These are phyloP conservation scores for Aphrocallistes beatrix DNA, from an alignment of 37 sponge, comb jelly and placozoan species.

Conservation along the genomic window DNA sequence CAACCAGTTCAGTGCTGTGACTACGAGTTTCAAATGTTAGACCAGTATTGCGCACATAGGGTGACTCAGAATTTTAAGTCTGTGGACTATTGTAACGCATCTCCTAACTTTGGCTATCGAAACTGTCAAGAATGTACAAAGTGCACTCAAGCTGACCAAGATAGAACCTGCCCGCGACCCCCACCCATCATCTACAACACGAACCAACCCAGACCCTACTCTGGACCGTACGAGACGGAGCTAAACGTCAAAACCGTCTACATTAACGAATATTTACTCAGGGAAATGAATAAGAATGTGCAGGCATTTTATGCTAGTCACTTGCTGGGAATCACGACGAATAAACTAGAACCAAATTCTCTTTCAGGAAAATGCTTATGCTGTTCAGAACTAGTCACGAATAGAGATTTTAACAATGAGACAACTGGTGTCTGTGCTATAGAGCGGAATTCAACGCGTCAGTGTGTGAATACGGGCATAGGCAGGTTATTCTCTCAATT, in stretches of 20 bases:
- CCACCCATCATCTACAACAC: not conserved
- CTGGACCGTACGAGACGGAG: not conserved
- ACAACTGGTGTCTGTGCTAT: not conserved
- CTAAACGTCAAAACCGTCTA: not conserved
- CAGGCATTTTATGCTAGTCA: not conserved
- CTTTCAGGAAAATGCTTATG: not conserved
- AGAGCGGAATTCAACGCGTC: not conserved
- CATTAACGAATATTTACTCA: not conserved
- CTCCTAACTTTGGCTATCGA: not conserved
- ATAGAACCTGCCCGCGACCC: not conserved
- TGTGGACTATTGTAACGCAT: not conserved
- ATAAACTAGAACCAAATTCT: not conserved
- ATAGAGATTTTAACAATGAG: not conserved
- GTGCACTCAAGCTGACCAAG: not conserved
- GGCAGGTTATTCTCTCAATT: not conserved
- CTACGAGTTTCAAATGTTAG: constrained; percentile 49
- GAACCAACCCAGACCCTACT: not conserved
- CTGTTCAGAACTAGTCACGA: not conserved
- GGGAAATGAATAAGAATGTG: not conserved
- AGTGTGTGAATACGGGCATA: not conserved
- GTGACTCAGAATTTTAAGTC: not conserved
- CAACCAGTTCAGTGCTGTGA: constrained; percentile 28
- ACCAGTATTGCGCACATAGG: constrained; percentile 51
- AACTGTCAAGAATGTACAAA: not conserved
- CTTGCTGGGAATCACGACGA: not conserved